Conservation (phyloP, 1,140 invertebrate genomes). For the Maconellicoccus hirsutus region DNA sequence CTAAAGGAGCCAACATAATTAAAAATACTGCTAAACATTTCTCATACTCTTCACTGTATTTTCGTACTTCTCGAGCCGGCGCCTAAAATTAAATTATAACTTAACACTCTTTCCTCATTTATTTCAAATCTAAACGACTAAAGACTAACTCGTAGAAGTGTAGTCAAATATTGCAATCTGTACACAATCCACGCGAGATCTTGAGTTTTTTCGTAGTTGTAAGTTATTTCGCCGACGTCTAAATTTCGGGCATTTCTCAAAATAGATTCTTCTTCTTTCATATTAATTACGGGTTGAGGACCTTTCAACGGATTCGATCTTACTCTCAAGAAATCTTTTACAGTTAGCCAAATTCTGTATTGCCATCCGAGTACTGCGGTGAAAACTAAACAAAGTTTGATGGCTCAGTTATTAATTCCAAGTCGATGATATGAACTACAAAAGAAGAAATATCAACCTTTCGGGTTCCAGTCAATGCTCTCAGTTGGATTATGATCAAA, state of each 20-base stretch:
- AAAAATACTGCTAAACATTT: conserved; percentile 60
- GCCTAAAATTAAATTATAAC: neutral
- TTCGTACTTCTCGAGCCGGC: conserved; percentile 19
- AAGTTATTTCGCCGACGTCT: conserved; percentile 54
- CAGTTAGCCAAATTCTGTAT: conserved; percentile 42
- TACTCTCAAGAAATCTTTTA: conserved; percentile 47
- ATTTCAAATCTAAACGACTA: neutral
- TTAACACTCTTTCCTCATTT: too few species aligned
- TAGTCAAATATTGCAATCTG: conserved; percentile 71
- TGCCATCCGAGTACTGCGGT: conserved; percentile 40
- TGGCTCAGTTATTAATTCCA: too few species aligned
- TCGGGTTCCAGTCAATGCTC: conserved; percentile 62
- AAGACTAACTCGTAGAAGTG: conserved; percentile 54
- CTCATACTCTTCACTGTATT: conserved; percentile 59
- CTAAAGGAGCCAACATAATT: conserved; percentile 73
- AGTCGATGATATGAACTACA: neutral
- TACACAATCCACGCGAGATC: conserved; percentile 73
- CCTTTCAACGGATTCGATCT: conserved; percentile 34
- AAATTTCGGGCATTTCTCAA: conserved; percentile 67
- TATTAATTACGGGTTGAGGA: neutral
- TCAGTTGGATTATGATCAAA: conserved; percentile 74
- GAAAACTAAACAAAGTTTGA: conserved; percentile 33
- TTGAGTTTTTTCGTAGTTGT: conserved; percentile 56
- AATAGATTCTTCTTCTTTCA: conserved; percentile 46
- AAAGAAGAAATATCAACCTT: conserved; percentile 14